phyloP scores from a whole-genome alignment of 2,888 invertebrate species.

The Caenorhabditis angaria region DNA sequence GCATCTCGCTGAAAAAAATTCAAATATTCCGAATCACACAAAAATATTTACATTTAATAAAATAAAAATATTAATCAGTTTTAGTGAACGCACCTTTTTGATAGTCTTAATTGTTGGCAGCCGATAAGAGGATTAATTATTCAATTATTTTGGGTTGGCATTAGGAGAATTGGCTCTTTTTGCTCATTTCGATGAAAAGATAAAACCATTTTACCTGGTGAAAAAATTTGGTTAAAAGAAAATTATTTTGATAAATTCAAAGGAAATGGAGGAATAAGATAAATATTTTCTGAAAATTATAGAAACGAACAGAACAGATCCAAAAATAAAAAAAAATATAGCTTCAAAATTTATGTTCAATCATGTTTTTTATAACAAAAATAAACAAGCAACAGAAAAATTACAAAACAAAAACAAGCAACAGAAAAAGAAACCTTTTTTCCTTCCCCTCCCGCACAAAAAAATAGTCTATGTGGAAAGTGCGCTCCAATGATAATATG shows the following conservation, averaged over 20 bases:
- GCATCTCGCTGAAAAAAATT: conserved; percentile 27
- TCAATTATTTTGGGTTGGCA: neutral
- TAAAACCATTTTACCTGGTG: too few relatives aligned
- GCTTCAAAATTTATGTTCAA: too few relatives aligned
- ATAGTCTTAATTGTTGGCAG: conserved; percentile 28
- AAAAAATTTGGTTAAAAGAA: neutral
- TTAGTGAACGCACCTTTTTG: conserved; percentile 9
- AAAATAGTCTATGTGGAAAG: too few relatives aligned
- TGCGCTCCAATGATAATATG: too few relatives aligned
- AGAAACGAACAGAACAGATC: too few relatives aligned
- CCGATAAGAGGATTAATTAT: conserved; percentile 26
- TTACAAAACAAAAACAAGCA: too few relatives aligned
- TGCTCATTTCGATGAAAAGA: neutral
- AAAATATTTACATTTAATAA: conserved; percentile 3
- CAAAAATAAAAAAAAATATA: too few relatives aligned
- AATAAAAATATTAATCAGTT: conserved; percentile 8
- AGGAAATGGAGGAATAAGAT: neutral
- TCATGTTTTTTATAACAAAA: too few relatives aligned
- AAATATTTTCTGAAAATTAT: too few relatives aligned
- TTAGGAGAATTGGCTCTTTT: neutral
- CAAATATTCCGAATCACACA: neutral
- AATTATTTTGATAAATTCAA: neutral
- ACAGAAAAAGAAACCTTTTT: too few relatives aligned
- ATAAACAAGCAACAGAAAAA: too few relatives aligned
- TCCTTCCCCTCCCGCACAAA: too few relatives aligned